Conservation (phyloP, 2,888 invertebrate genomes). For the Steromphala cineraria region DNA sequence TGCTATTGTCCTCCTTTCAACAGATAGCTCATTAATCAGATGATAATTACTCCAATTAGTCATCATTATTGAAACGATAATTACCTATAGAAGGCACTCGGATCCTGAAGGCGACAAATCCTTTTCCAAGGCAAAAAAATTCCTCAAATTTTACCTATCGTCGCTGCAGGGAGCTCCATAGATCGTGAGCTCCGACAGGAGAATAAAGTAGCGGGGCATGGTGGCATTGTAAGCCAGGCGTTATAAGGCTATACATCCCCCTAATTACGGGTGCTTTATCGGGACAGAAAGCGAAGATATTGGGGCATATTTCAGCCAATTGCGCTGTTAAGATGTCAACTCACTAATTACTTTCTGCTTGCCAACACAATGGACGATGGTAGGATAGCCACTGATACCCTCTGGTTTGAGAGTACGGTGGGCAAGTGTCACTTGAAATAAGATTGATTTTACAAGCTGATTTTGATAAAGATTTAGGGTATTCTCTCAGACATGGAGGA, state of each 20-base stretch:
- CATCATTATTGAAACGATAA: constrained; percentile 16
- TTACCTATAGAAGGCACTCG: constrained; percentile 9
- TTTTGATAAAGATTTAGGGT: constrained; percentile 6
- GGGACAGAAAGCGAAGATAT: constrained; percentile 5
- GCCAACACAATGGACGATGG: background rate
- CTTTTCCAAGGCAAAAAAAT: background rate
- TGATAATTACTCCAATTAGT: constrained; percentile 20
- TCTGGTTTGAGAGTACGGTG: background rate
- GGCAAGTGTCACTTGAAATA: background rate
- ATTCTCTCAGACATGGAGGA: too few relatives aligned
- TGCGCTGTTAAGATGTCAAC: constrained; percentile 20
- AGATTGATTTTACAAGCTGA: constrained; percentile 3
- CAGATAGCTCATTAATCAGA: constrained; percentile 17
- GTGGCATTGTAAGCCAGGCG: background rate
- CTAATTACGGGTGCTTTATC: constrained; percentile 13
- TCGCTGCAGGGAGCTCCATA: background rate
- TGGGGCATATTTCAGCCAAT: constrained; percentile 20
- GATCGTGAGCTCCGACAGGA: background rate
- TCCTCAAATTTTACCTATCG: constrained; percentile 9
- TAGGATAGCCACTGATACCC: background rate
- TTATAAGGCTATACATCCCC: background rate
- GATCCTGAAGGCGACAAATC: constrained; percentile 1
- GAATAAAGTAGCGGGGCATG: background rate
- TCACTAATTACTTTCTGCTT: constrained; percentile 7
- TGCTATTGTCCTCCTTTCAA: background rate